Evolutionary conservation across 1,140 invertebrate genomes (phyloP).

Genomic region (Polyergus mexicanus): DNA sequence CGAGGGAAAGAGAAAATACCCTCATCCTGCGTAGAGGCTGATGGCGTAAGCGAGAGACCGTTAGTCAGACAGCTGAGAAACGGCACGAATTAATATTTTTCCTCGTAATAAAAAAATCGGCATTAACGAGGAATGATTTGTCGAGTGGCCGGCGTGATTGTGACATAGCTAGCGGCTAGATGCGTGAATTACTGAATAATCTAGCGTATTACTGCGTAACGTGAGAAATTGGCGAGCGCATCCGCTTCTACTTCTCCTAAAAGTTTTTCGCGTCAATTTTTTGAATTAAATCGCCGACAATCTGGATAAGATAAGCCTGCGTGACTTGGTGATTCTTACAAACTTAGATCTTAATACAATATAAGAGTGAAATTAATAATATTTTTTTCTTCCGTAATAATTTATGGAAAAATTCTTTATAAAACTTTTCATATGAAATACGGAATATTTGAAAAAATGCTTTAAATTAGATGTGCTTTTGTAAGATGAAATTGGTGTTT

Average conservation of each 20-base stretch:
- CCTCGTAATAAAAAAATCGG: conserved; percentile 53
- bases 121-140: conserved; percentile 77
- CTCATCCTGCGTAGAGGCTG: background rate
- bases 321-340: background rate
- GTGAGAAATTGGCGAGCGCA: conserved; percentile 18
- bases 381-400: background rate
- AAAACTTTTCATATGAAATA: background rate
- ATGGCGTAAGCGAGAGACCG: conserved; percentile 59
- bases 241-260: conserved; percentile 29
- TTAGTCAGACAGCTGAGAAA: conserved; percentile 60
- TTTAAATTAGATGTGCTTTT: background rate
- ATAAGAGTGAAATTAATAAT: background rate
- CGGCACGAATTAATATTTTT: conserved; percentile 72
- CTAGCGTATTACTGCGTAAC: conserved; percentile 16
- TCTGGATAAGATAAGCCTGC: background rate
- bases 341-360: background rate
- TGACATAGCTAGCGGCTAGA: conserved; percentile 46
- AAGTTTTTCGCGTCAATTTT: conserved; percentile 28
- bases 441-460: background rate
- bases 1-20: conserved; percentile 30
- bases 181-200: conserved; percentile 20
- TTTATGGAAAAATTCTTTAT: background rate
- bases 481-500: background rate
- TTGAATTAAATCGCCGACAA: background rate
- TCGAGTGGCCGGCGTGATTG: conserved; percentile 59